Base-by-base conservation (phyloP, 2,888 invertebrate species). In the Cosmia trapezina region DNA sequence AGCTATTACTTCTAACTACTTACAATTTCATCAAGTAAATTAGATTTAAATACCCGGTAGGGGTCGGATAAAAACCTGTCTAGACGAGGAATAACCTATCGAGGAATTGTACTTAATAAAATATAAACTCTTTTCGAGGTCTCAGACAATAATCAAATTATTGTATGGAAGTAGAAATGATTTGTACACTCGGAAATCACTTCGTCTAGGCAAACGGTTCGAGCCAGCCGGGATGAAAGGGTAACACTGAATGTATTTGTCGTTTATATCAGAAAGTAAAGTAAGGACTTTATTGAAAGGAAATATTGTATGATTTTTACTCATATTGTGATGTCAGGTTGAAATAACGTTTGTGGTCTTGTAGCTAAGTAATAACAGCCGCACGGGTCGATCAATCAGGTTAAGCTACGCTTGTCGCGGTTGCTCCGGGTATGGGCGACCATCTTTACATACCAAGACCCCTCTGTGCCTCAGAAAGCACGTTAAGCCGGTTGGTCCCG, bases 81-180 rank as follows among this genome's bases (percentile, higher is more conserved):
- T 86, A 84, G 87, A 84, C 85, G 19, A 60, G 61, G 59, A 78
- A 83, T 73, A 78, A 73, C 59, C 49, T 71, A 75, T 73, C 37
- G 14, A 59, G 37, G 37, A 53, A 54, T 37, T 37, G 37, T 66
- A 60, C 57, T 59, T 66, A n/a, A 64, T n/a, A n/a, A 3, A 2
- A 28, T 28, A 77, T 65, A 78, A 63, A 78, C 59, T 75, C 57
- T 28, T 56, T 19, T 22, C 8, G n/a, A 59, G 66, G 33, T 33
- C 47, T 45, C 22, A 56, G 14, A 5, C 67, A 9, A 54, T 76
- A 80, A 78, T 54, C 33, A 47, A 45, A 63, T 73, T 81, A 64
- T 45, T 33, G 12, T 57, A 56, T 53, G 51, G 22, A 70, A 54
- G n/a, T 33, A 47, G 51, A 17, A 56, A 47, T 63, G n/a, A 61